phyloP scores from a whole-genome alignment of 2,888 invertebrate species.

The Eupithecia vulgata region DNA sequence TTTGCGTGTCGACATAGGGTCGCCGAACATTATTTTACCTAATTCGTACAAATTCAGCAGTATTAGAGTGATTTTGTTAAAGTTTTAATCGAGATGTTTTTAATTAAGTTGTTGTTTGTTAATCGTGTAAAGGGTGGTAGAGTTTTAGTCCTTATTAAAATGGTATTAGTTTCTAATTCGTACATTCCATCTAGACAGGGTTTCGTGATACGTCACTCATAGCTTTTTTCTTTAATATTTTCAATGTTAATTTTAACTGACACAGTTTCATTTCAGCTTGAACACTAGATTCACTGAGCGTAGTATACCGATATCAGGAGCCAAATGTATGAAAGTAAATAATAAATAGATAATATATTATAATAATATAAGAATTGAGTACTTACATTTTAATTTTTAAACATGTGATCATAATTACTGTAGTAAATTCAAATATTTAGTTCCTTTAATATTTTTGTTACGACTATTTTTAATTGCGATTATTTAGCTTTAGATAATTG shows the following conservation, averaged over 20 bases:
- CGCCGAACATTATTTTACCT: constrained; percentile 71
- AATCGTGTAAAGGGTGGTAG: constrained; percentile 63
- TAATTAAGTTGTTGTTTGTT: constrained; percentile 84
- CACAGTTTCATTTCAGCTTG: constrained; percentile 46
- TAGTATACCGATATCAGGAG: constrained; percentile 66
- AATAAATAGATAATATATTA: constrained; percentile 62
- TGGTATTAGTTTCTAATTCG: constrained; percentile 51
- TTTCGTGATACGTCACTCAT: constrained; percentile 47
- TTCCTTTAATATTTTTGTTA: constrained; percentile 79
- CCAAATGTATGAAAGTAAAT: constrained; percentile 78
- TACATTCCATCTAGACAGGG: constrained; percentile 48
- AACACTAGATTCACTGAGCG: constrained; percentile 56
- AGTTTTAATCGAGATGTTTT: constrained; percentile 79
- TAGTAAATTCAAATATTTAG: constrained; percentile 75
- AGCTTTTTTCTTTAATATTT: constrained; percentile 35
- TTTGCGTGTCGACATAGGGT: constrained; percentile 55
- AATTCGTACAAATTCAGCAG: constrained; percentile 83
- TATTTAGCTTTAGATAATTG: constrained; percentile 77
- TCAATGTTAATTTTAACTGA: constrained; percentile 14
- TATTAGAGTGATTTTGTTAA: constrained; percentile 85
- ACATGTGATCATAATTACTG: constrained; percentile 75
- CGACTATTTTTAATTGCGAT: constrained; percentile 75
- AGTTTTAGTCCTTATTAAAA: constrained; percentile 49
- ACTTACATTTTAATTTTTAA: constrained; percentile 74
- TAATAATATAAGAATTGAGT: constrained; percentile 70